Evolutionary conservation across 2,888 invertebrate species (phyloP).

Genomic region (Iphiclides podalirius): DNA sequence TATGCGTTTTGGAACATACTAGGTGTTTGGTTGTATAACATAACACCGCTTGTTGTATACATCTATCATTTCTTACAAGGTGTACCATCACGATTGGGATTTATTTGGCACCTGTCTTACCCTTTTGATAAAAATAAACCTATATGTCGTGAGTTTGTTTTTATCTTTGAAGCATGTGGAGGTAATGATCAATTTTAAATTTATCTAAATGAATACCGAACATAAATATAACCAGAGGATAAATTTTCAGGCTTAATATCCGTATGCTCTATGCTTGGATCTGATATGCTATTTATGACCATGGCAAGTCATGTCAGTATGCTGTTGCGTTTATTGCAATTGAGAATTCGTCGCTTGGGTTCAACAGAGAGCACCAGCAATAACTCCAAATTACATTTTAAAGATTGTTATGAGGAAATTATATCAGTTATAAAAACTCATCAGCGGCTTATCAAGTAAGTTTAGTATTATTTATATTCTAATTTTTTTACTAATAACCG

Average conservation of each 20-base stretch:
- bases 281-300: conserved; percentile 59
- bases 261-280: conserved; percentile 57
- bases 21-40: conserved; percentile 52
- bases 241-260: conserved; percentile 45
- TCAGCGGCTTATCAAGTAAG: conserved; percentile 56
- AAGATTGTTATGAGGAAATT: conserved; percentile 49
- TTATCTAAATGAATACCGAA: conserved; percentile 3
- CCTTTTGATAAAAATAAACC: conserved; percentile 64
- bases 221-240: conserved; percentile 2
- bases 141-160: conserved; percentile 48
- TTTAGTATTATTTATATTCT: background rate
- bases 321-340: conserved; percentile 53
- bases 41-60: too few species aligned
- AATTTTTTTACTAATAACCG: too few species aligned
- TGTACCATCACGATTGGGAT: too few species aligned
- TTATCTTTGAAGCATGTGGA: conserved; percentile 50
- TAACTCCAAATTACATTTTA: background rate
- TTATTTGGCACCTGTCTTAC: conserved; percentile 55
- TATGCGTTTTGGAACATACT: conserved; percentile 57
- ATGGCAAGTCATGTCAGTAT: conserved; percentile 66
- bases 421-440: conserved; percentile 52
- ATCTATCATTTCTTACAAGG: too few species aligned
- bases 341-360: conserved; percentile 49
- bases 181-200: conserved; percentile 36
- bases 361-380: conserved; percentile 6